phyloP scores from a whole-genome alignment of 2,888 invertebrate species.

The Eutolmus rufibarbis region DNA sequence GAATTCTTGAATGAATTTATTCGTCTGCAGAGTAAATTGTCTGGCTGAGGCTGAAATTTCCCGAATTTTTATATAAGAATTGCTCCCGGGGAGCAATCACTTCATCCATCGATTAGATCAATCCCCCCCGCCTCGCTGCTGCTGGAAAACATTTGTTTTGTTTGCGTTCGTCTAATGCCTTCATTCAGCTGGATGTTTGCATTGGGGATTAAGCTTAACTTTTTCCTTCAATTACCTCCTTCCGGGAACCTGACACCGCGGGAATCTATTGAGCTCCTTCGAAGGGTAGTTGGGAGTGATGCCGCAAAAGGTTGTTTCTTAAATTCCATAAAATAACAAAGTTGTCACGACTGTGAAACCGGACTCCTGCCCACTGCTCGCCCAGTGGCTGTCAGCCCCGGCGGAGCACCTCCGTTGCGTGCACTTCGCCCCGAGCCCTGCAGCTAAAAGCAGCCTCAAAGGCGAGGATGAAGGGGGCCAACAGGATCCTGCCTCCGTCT shows the following conservation, averaged over 20 bases:
- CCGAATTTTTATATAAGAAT: background rate
- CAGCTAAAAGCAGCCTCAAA: background rate
- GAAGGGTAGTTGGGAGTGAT: background rate
- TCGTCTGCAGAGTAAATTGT: background rate
- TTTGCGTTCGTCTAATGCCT: background rate
- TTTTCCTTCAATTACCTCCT: background rate
- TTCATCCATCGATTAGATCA: background rate
- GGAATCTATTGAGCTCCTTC: background rate
- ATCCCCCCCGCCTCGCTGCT: background rate
- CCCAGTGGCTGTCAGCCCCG: background rate
- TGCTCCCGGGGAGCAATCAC: background rate
- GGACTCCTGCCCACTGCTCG: background rate
- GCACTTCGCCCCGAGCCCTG: background rate
- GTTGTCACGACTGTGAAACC: constrained; percentile 4
- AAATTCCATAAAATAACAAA: background rate
- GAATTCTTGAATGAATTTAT: background rate
- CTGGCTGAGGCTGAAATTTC: background rate
- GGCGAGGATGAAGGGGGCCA: background rate
- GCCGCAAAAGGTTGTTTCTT: background rate
- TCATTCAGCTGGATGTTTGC: background rate
- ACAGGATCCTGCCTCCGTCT: background rate
- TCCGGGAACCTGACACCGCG: background rate
- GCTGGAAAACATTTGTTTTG: background rate
- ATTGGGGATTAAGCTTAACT: background rate
- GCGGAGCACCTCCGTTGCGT: background rate